These are phyloP conservation scores for Plutella xylostella DNA, from an alignment of 2,888 invertebrate genomes.

Conservation along the genomic window DNA sequence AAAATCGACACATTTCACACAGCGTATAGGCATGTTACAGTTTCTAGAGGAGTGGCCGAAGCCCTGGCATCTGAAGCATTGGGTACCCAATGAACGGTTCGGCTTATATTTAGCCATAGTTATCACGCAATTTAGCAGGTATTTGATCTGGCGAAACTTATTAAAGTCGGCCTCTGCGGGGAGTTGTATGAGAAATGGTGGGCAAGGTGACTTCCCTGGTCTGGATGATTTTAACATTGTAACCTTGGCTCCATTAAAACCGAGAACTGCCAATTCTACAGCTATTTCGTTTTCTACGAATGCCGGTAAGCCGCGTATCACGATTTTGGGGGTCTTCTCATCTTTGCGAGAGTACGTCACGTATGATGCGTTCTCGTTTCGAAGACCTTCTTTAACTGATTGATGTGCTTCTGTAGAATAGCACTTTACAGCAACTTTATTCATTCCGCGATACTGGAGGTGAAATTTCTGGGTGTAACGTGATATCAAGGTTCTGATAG, in stretches of 20 bases:
- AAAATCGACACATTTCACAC: slow-evolving; percentile 13
- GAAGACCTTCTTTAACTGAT: background rate
- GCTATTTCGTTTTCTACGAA: background rate
- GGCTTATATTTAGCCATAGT: slow-evolving; percentile 10
- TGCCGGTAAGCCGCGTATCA: background rate
- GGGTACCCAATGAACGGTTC: background rate
- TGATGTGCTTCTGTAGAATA: slow-evolving; percentile 4
- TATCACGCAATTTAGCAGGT: slow-evolving; percentile 14
- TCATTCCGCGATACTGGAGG: background rate
- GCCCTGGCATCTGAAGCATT: slow-evolving; percentile 2
- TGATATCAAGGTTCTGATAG: background rate
- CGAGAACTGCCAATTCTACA: background rate
- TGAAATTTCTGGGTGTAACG: background rate
- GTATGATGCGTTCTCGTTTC: background rate
- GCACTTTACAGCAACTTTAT: background rate
- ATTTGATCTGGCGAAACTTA: slow-evolving; percentile 14
- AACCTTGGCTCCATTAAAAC: background rate
- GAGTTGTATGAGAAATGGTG: slow-evolving; percentile 22
- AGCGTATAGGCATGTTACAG: slow-evolving; percentile 14
- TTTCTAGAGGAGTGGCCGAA: slow-evolving; percentile 15
- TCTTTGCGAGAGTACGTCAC: background rate
- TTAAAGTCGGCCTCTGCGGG: slow-evolving; percentile 22
- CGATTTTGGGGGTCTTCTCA: background rate
- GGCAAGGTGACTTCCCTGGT: slow-evolving; percentile 31
- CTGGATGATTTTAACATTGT: background rate